These are phyloP conservation scores for Atlantisia rogersi DNA, from an alignment of 2,113 vertebrate species.

Conservation along the genomic window DNA sequence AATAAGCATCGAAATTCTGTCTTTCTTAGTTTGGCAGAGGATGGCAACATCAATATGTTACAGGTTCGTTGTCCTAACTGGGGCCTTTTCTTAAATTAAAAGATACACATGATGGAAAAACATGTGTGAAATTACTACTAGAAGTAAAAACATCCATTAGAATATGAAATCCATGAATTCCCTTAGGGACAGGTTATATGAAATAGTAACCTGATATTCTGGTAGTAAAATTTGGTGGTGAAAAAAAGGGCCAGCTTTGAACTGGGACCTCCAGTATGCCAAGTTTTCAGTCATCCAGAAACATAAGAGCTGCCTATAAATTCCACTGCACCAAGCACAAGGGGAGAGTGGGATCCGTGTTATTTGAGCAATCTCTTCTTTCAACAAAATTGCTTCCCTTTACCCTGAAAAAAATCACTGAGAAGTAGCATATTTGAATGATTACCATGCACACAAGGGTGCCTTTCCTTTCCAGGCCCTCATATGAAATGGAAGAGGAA, in stretches of 20 bases:
- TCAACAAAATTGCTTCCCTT: neutral
- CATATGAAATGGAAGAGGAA: neutral
- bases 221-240: neutral
- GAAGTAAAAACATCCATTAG: neutral
- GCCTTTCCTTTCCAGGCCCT: neutral
- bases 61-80: neutral
- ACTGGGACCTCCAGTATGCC: neutral
- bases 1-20: neutral
- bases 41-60: neutral
- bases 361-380: neutral
- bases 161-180: neutral
- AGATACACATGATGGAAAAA: neutral
- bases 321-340: neutral
- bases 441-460: neutral
- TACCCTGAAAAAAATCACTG: neutral
- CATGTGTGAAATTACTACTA: neutral
- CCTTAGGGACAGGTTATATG: neutral
- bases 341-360: neutral
- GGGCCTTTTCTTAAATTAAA: neutral
- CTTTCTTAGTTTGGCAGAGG: neutral
- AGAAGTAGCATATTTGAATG: neutral
- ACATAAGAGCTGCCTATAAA: neutral
- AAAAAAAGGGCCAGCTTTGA: neutral
- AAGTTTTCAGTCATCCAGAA: neutral
- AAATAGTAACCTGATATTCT: neutral